Conservation (phyloP, 2,888 invertebrate genomes). For the Oeneis ivallda region DNA sequence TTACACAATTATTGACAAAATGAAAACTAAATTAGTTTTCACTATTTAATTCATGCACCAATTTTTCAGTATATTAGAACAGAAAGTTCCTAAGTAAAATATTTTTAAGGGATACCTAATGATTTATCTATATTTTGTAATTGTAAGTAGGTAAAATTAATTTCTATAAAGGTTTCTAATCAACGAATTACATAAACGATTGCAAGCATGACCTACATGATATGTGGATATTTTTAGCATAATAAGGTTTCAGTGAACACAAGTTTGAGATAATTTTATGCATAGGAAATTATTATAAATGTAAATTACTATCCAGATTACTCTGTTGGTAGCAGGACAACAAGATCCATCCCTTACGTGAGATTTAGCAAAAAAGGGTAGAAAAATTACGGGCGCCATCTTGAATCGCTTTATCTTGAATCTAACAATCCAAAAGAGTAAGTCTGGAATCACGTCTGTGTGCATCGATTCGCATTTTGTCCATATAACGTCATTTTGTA, state of each 20-base stretch:
- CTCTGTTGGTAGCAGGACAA: background rate
- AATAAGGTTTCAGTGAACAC: constrained; percentile 1
- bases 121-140: constrained; percentile 66
- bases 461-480: no score
- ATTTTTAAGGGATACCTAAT: constrained; percentile 62
- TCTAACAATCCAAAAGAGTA: no score
- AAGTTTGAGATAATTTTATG: background rate
- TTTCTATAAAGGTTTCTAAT: constrained; percentile 75
- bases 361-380: background rate
- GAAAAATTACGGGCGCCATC: no score
- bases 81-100: constrained; percentile 75
- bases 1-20: background rate
- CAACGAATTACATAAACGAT: constrained; percentile 74
- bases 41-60: constrained; percentile 26
- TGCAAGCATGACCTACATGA: constrained; percentile 43
- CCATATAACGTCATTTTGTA: no score
- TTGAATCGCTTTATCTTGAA: no score
- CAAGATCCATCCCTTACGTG: constrained; percentile 2
- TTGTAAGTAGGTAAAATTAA: constrained; percentile 66
- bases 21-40: background rate
- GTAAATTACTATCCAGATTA: background rate
- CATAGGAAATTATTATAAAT: background rate
- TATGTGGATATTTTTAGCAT: constrained; percentile 7
- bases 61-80: constrained; percentile 63
- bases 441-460: no score